phyloP scores from a whole-genome alignment of 2,888 invertebrate genomes.

The Isotomurus palustris region DNA sequence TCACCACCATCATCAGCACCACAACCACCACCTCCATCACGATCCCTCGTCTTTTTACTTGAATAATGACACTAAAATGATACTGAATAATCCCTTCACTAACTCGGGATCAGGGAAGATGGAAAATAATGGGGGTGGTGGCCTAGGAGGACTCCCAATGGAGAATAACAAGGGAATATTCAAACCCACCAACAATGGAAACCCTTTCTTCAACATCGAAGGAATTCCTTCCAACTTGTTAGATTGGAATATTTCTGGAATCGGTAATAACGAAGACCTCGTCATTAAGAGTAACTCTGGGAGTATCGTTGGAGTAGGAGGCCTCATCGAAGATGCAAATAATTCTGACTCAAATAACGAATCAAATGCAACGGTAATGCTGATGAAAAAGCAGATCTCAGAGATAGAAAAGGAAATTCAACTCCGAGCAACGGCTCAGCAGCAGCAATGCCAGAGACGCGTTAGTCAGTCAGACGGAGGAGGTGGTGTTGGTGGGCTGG shows the following conservation, averaged over 20 bases:
- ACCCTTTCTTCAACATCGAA: neutral
- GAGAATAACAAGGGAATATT: neutral
- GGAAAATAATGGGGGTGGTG: neutral
- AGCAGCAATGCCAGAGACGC: constrained; percentile 13
- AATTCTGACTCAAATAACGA: constrained; percentile 52
- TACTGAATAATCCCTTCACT: neutral
- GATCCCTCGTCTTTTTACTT: too few species aligned
- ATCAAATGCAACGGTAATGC: constrained; percentile 69
- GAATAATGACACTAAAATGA: constrained; percentile 2
- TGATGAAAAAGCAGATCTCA: constrained; percentile 63
- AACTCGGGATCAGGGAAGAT: too few species aligned
- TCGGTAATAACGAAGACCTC: neutral
- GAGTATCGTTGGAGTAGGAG: too few species aligned
- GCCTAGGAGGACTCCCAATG: neutral
- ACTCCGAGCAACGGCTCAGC: constrained; percentile 46
- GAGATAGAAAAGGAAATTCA: constrained; percentile 69
- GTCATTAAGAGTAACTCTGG: too few species aligned
- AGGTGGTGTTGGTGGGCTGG: neutral
- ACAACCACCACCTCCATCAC: too few species aligned
- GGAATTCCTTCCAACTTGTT: neutral
- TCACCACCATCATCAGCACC: too few species aligned
- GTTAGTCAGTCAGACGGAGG: neutral
- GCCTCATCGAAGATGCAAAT: neutral
- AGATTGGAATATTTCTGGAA: neutral
- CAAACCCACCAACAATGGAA: too few species aligned